Evolutionary conservation across 2,113 vertebrate genomes (phyloP), one percentile per base, ranked within the genome.

Genomic region (Proterorhinus semilunaris): DNA sequence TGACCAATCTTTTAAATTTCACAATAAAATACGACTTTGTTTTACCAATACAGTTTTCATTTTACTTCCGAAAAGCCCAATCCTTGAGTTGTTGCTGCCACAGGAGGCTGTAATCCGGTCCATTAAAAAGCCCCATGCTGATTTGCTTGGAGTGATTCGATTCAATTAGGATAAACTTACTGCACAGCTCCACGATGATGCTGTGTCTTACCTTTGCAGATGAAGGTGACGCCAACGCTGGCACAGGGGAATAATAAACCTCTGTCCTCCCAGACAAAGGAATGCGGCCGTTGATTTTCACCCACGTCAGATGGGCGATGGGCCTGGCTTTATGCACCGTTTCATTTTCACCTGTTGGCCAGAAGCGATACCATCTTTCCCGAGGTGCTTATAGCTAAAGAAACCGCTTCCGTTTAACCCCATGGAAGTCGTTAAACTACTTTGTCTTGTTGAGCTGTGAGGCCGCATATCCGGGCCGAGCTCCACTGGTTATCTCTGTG

Each of bases 271-370:
- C 74, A 84, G 76, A 85, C 71, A 6, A 48, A 54, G 75, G 86
- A 87, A 87, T 86, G 82, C 45, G 48, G 62, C 76, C 52, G 42
- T 65, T 76, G 65, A 54, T 85, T 88, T 87, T 82, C 87, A 85
- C 82, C 21, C 66, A 77, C 68, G 81, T 86, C 85, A 83, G 45
- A 47, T 58, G 36, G 10, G 8, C 17, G 36, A 68, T 10, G 10
- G 27, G 71, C 64, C 68, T 0, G 3, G 42, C 57, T 51, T 36
- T 42, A 27, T 58, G 50, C 21, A 15, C 11, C 7, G 46, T 12
- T 53, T 59, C 54, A 1, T 47, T 70, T 64, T 63, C 69, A 66
- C 67, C 61, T 8, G 42, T 66, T 36, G 13, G 59, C 62, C 62
- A 45, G 45, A 42, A 17, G 67, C 65, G 47, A 73, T 57, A 72